These are phyloP conservation scores for Sisyra terminalis DNA, from an alignment of 2,888 invertebrate species.

Conservation along the genomic window DNA sequence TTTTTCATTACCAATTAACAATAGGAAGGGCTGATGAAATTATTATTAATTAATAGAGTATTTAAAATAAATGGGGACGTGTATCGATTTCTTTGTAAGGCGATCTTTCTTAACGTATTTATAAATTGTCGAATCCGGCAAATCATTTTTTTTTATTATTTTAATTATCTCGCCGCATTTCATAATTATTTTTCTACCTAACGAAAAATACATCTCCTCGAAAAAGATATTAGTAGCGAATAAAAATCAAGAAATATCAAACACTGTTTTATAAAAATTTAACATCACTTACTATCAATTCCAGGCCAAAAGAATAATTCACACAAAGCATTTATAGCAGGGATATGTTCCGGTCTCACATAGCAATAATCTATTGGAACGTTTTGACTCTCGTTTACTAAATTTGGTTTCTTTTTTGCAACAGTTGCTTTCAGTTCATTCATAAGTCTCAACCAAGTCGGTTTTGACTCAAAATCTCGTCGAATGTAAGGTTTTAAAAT, in stretches of 20 bases:
- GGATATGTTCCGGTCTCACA: slow-evolving; percentile 73
- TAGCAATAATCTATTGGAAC: slow-evolving; percentile 72
- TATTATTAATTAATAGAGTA: too few relatives aligned
- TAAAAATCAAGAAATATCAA: too few relatives aligned
- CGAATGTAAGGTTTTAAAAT: slow-evolving; percentile 72
- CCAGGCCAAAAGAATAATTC: slow-evolving; percentile 85
- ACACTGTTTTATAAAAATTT: too few relatives aligned
- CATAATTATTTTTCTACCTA: too few relatives aligned
- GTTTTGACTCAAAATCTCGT: slow-evolving; percentile 44
- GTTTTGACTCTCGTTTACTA: slow-evolving; percentile 14
- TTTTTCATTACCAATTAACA: slow-evolving; percentile 2
- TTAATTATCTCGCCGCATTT: too few relatives aligned
- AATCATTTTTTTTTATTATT: too few relatives aligned
- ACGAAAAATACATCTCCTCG: too few relatives aligned
- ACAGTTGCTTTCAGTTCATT: slow-evolving; percentile 41
- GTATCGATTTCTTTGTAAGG: too few relatives aligned
- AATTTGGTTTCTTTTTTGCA: slow-evolving; percentile 25
- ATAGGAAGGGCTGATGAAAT: neutral
- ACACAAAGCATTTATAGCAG: slow-evolving; percentile 70
- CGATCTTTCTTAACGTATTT: too few relatives aligned
- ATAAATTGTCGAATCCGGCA: too few relatives aligned
- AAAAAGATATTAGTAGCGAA: too few relatives aligned
- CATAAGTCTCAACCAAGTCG: slow-evolving; percentile 55
- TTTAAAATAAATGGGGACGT: too few relatives aligned
- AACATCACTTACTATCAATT: slow-evolving; percentile 59